Base-by-base conservation (phyloP, 2,113 vertebrate genomes). In the Mirounga angustirostris region DNA sequence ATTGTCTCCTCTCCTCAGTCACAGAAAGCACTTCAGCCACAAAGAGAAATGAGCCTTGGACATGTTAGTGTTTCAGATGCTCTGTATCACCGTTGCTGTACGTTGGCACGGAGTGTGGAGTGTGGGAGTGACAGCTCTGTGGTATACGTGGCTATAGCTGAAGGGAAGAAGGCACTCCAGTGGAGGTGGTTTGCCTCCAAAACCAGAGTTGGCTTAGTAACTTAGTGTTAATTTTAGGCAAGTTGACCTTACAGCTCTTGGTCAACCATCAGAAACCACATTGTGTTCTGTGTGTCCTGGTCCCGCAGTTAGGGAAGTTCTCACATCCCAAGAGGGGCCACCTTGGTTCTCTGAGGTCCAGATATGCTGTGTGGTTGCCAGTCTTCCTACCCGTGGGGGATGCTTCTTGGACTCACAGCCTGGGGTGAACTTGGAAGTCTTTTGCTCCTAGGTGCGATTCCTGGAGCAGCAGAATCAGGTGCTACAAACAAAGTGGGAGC, bases 381-480 rank as follows among this genome's bases (percentile, higher is more conserved):
- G 30, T 54, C 3, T 24, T 54, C 21, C 81, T 65, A n/a, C 40
- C 7, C 0, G 0, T 15, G 33, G 56, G 67, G 18, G 1, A 46
- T 50, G 87, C 54, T 86, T 56, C 71, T 54, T 71, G 54, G 74
- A 54, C 6, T 9, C 80, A 36, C 0, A 3, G 65, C 58, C 22
- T 30, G 80, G n/a, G 19, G 8, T 79, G 40, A 36, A 18, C 69
- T 15, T n/a, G 30, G 90, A 58, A 10, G 8, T 88, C 78, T 94
- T 40, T 91, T 65, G 18, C 30, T 89, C 54, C 63, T 50, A 98
- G 98, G 98, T 98, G 63, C 56, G 97, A 19, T 98, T 98, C 88
- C 58, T 98, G 80, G 98, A 98, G 96, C 98, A 98, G 93, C 98
- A 98, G 94, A 98, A 98, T 14, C 97, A 98, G 94, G 97, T 98